Evolutionary conservation across 1,140 invertebrate species (phyloP).

Genomic region (Drosophila repleta): DNA sequence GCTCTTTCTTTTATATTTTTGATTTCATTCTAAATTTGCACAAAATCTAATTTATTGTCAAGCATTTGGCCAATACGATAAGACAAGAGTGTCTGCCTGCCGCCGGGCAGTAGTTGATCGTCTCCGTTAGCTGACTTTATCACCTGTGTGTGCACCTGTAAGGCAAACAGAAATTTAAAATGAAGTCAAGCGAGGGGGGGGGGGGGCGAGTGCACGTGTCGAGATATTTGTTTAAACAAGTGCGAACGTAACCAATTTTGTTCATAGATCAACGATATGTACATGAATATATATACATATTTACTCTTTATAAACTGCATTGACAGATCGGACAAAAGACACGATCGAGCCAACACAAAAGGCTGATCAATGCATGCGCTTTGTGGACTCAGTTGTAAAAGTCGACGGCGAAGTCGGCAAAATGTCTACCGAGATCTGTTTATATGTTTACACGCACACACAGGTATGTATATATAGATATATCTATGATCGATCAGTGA

Average conservation of each 20-base stretch:
- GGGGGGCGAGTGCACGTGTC: background rate
- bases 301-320: conserved; percentile 57
- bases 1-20: background rate
- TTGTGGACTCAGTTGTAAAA: conserved; percentile 73
- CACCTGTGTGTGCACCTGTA: too few species aligned
- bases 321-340: conserved; percentile 68
- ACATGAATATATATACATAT: background rate
- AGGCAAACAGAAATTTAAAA: too few species aligned
- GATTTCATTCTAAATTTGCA: conserved; percentile 58
- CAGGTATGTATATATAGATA: conserved; percentile 11
- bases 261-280: conserved; percentile 63
- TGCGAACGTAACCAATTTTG: conserved; percentile 75
- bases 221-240: conserved; percentile 72
- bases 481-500: conserved; percentile 58
- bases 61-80: conserved; percentile 68
- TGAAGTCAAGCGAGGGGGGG: too few species aligned
- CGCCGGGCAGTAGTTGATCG: conserved; percentile 13
- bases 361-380: conserved; percentile 59
- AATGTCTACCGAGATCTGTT: conserved; percentile 60
- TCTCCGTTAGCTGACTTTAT: too few species aligned
- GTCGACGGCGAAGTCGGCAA: conserved; percentile 57
- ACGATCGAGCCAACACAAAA: conserved; percentile 67
- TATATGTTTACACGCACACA: conserved; percentile 45
- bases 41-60: conserved; percentile 80
- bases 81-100: conserved; percentile 44